Evolutionary conservation across 2,113 vertebrate species (phyloP), one percentile per base, ranked within the genome.

Genomic region (Eurypyga helias): DNA sequence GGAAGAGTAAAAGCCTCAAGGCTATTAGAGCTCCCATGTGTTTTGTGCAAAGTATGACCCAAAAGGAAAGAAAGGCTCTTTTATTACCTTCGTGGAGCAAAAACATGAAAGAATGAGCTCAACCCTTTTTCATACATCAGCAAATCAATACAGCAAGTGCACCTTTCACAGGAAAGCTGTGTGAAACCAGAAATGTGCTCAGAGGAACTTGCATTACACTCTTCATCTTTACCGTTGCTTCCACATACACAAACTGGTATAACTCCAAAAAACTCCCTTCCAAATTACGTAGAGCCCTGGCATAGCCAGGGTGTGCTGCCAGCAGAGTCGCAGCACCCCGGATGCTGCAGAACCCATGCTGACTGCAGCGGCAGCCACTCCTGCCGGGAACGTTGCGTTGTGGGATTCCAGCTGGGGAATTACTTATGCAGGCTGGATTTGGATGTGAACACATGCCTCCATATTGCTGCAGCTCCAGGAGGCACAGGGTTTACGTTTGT

Each of bases 71-170:
- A 67, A 84, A 92, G 13, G 38, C 58, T 85, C 58, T 95, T 93
- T 90, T 85, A 79, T 89, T 93, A 65, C 65, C 65, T 89, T 72
- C 55, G 20, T 48, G 81, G 57, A 91, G 64, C 7, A 82, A 92
- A 96, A 96, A 17, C 51, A 75, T 78, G 60, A 96, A 94, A 94
- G 77, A 95, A 91, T 72, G 81, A 96, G 77, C 38, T 93, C 70
- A 76, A 29, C 57, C 21, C 55, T 87, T 95, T 85, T 84, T 61
- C 81, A 89, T 69, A 41, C 61, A 91, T 79, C 55, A 66, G 60
- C 83, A 89, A 93, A 93, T 95, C 89, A 91, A 79, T 84, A 89
- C 29, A 52, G 80, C 76, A 91, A 34, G 65, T 82, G 55, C 52
- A 76, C 52, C 70, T 87, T 91, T 84, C 84, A 57, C 6, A 7